Evolutionary conservation across 2,888 invertebrate genomes (phyloP), one percentile per base, ranked within the genome.

Genomic region (Harpalus rufipes): DNA sequence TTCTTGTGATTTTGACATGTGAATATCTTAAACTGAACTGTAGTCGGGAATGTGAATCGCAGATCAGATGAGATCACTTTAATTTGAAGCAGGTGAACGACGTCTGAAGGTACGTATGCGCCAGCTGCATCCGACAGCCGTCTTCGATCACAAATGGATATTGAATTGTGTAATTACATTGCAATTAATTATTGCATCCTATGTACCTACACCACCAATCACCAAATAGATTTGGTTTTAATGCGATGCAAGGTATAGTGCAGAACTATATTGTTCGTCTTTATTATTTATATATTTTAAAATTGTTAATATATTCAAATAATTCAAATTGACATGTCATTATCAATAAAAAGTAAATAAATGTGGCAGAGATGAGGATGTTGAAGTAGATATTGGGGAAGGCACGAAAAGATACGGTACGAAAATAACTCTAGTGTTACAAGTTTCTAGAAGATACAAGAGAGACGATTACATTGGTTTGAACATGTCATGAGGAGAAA

Each of bases 81-180:
- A 51, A 51, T 51, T 51, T 51, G 44, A 4, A 51, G 44, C 44
- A 51, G 44, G 44, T 51, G 44, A 51, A 51, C 44, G 44, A 12
- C 12, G 44, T 51, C 44, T 51, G 10, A 51, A 51, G 44, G 44
- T 32, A 32, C 1, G 32, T 4, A 5, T 10, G 44, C 12, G 44
- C 10, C 44, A 51, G 44, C 44, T 51, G 44, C 44, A 51, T 8
- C 44, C 8, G 44, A 51, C 44, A 51, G 44, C 44, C 44, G 7
- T 51, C 44, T 51, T 51, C 44, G 6, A 51, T 51, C 44, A 51
- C 44, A 51, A 51, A 51, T 51, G 44, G 44, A 51, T 51, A 51
- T 51, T 51, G 44, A 51, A 51, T 51, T 51, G 44, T 8, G 12
- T 51, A 51, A 51, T 51, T 51, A 51, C 44, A 51, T 12, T 51